Evolutionary conservation across 2,113 vertebrate genomes (phyloP), one percentile per base, ranked within the genome.

Genomic region (Osmerus mordax): DNA sequence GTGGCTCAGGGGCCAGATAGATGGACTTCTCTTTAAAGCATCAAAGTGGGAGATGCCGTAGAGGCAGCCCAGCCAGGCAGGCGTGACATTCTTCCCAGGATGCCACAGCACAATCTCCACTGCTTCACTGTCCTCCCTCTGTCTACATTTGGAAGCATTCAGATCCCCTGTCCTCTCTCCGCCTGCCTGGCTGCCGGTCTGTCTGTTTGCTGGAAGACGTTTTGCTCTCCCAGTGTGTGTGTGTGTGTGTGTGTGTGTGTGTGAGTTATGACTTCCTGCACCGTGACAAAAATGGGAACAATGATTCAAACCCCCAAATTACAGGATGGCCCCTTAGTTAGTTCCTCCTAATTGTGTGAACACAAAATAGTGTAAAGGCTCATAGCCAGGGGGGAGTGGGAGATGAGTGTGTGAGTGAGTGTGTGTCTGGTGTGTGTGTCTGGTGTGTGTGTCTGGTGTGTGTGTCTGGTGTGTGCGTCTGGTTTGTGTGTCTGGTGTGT

Each of bases 241-340:
- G 59, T 60, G 21, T 55, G 51, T 54, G 47, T 74, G 16, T 61
- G 19, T 16, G 21, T 13, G 21, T 61, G 59, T 61, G 59, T 61
- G 59, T 23, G 59, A 63, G 51, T 51, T 77, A 69, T 58, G 25
- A 64, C 51, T 60, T 76, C 58, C 70, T 69, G 65, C 65, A 58
- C 19, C 65, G 72, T 56, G 70, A 59, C 61, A n/a, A 14, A 28
- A 29, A 2, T 29, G 61, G 14, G 25, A 63, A 29, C 25, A 12
- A 29, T n/a, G 9, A 25, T 25, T 28, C 61, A 16, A 18, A 14
- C 25, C 67, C 15, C 79, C 74, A 19, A 77, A 73, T 56, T n/a
- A 55, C 66, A 55, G 18, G 15, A 51, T 54, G 54, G 8, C 23
- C 52, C 15, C 52, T 54, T 52, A 68, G 8, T 21, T 58, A 19